Evolutionary conservation across 2,888 invertebrate species (phyloP).

Genomic region (Agrotis segetum): DNA sequence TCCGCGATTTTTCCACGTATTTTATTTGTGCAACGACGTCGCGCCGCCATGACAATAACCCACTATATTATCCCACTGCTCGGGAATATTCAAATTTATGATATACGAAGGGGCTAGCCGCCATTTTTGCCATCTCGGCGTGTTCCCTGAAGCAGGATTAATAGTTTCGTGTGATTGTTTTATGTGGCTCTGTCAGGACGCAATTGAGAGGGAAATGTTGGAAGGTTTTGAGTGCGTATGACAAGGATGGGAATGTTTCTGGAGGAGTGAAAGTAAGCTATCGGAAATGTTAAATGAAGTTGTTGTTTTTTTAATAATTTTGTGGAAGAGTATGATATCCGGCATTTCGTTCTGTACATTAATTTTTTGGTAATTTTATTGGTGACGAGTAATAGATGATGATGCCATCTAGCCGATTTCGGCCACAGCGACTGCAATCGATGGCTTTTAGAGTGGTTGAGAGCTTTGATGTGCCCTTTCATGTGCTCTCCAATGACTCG

Average conservation of each 20-base stretch:
- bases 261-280: neutral
- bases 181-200: constrained; percentile 38
- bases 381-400: no score
- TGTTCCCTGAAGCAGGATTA: constrained; percentile 72
- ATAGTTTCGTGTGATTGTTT: constrained; percentile 73
- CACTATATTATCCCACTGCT: constrained; percentile 84
- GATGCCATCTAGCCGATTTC: no score
- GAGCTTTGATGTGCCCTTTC: no score
- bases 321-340: no score
- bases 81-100: constrained; percentile 90
- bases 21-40: constrained; percentile 74
- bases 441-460: no score
- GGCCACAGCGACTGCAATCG: no score
- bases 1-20: constrained; percentile 81
- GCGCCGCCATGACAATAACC: constrained; percentile 84
- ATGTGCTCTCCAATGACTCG: no score
- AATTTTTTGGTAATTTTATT: no score
- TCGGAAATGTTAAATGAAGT: neutral
- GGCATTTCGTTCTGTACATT: no score
- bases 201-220: constrained; percentile 42
- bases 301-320: no score
- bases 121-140: constrained; percentile 76
- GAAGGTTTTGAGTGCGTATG: constrained; percentile 6
- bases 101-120: constrained; percentile 76
- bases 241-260: constrained; percentile 32